Evolutionary conservation across 2,797 vertebrate species (phyloP), one percentile per base, ranked within the genome.

Genomic region (Scomberomorus guttatus): DNA sequence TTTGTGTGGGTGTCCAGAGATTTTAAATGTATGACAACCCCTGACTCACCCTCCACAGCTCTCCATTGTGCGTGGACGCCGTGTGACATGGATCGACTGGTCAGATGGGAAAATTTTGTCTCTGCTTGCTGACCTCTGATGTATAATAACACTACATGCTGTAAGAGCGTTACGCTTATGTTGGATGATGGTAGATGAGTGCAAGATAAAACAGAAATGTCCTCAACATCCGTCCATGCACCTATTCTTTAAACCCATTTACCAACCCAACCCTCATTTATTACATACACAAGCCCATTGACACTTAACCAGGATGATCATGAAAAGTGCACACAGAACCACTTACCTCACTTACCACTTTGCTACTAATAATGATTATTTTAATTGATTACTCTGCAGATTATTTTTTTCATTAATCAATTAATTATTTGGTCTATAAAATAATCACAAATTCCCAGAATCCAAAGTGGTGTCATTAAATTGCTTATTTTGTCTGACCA

Each of bases 1-100:
- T 90, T 89, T 92, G 89, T 91, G 83, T 84, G 87, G 82, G 85
- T 70, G 77, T 87, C 75, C 72, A 51, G 58, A 8, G 8, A 61
- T 80, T 83, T 76, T 73, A 67, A 80, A 78, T 79, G 71, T 76
- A 65, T 83, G 85, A 82, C 80, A 39, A 57, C 22, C 32, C 52
- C 82, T 79, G 77, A 80, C 75, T 82, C 71, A 64, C 39, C 34
- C 57, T 70, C 15, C 66, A 81, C 69, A 75, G 86, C 54, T 77
- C 66, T 80, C 56, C 60, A 56, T 88, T 89, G 85, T 87, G 64
- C 58, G 27, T 4, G 20, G 20, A n/a, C 1, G 8, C 50, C 6
- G 18, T 78, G 70, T 83, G 77, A 80, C 81, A 60, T 39, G 68
- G 58, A 71, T 29, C 69, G 25, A 87, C 59, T 51, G 22, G 24